Evolutionary conservation across 2,113 vertebrate genomes (phyloP), one percentile per base, ranked within the genome.

Genomic region (Aegithalos caudatus): DNA sequence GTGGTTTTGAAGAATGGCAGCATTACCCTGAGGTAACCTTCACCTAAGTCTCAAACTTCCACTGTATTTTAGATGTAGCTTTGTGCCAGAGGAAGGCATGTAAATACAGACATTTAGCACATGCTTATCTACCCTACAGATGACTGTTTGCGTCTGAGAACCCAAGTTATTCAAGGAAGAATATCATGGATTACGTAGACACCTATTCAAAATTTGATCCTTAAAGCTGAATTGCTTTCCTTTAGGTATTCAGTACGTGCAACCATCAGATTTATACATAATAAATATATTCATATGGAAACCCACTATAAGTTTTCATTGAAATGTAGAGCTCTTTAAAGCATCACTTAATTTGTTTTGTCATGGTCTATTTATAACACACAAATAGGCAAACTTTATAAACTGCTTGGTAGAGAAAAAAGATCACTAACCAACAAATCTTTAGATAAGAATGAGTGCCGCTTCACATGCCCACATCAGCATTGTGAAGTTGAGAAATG

Each of bases 401-500:
- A 42, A 86, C 9, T 73, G 4, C 56, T 74, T 45, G 18, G 14
- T 74, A 47, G 42, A 81, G 56, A 21, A 71, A 28, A 80, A 42
- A 16, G 0, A 57, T 24, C 56, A 67, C 60, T 58, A 56, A 60
- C 9, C 58, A 66, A 29, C 15, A 88, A 69, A 31, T 47, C 10
- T 82, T 64, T 87, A 47, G 27, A 29, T 57, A n/a, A 56, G 38
- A 90, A 24, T 44, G 31, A 53, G n/a, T 3, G 4, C 4, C 20
- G 31, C 33, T 73, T 60, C 44, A 27, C 27, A 23, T 19, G 35
- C 33, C 16, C 14, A 12, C 31, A 38, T 72, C 58, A 77, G 27
- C 20, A 5, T 0, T 60, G 40, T 3, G 2, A 53, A 85, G n/a
- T 0, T 40, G 25, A 50, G 27, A 35, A 67, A 23, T 0, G 1